A percentile compares a stretch with the other conserved stretches of the same genome.
phyloP scores from a whole-genome alignment of 2,888 invertebrate species.

The Desoria tigrina region DNA sequence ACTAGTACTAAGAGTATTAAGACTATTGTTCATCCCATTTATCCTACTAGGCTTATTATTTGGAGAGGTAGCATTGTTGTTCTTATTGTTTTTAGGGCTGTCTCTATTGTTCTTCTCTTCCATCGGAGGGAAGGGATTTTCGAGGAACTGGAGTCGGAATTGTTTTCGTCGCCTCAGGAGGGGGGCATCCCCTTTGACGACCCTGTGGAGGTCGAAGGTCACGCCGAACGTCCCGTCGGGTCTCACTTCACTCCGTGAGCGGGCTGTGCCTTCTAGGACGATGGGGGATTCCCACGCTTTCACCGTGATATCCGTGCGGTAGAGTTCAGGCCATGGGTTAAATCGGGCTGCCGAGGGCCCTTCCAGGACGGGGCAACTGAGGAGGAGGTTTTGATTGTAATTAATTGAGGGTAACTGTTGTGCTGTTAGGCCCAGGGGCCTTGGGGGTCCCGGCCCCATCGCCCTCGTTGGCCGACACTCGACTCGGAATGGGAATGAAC shows the following conservation, averaged over 20 bases:
- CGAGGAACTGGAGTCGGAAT: conserved; percentile 54
- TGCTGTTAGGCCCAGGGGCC: neutral
- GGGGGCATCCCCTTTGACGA: conserved; percentile 53
- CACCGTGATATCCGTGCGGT: conserved; percentile 32
- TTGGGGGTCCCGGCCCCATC: conserved; percentile 49
- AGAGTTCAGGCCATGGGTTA: conserved; percentile 47
- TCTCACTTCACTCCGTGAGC: conserved; percentile 52
- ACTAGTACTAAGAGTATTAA: conserved; percentile 25
- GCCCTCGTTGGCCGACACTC: conserved; percentile 51
- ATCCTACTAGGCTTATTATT: conserved; percentile 11
- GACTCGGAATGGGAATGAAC: conserved; percentile 53
- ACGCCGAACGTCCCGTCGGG: conserved; percentile 53
- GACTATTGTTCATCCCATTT: conserved; percentile 27
- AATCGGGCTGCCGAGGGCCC: conserved; percentile 36
- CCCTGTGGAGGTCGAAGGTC: conserved; percentile 52
- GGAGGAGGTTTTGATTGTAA: conserved; percentile 9
- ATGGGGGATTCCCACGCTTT: conserved; percentile 52
- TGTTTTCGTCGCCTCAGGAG: conserved; percentile 51
- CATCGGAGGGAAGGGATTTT: conserved; percentile 40
- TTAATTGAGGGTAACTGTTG: neutral
- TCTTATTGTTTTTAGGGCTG: conserved; percentile 6
- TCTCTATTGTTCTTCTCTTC: too few relatives aligned
- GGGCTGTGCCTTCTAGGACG: conserved; percentile 52
- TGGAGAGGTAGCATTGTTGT: neutral
- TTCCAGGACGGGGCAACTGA: conserved; percentile 49